Percentiles rank a stretch among this genome's conserved stretches.
Conservation (phyloP, 2,888 invertebrate species). For the Oxycera nigricornis region DNA sequence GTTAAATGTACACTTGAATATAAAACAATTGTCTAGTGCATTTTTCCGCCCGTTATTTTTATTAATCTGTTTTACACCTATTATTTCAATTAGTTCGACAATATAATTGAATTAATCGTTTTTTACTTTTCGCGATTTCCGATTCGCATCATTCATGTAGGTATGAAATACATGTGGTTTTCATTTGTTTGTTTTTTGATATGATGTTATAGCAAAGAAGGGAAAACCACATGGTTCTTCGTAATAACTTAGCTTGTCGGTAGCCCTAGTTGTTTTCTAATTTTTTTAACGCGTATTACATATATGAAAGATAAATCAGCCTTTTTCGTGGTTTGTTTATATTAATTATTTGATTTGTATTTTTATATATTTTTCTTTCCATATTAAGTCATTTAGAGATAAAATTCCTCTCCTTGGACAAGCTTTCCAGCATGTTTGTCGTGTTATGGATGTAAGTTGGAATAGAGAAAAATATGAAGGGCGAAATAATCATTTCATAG, state of each 20-base stretch:
- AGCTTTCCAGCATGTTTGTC: constrained; percentile 22
- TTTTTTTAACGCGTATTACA: neutral
- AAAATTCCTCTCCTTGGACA: constrained; percentile 30
- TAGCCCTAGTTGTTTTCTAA: constrained; percentile 1
- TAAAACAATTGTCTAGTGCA: constrained; percentile 38
- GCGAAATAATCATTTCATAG: too few species aligned
- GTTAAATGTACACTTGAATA: constrained; percentile 31
- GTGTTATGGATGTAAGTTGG: constrained; percentile 32
- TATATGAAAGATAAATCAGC: constrained; percentile 44
- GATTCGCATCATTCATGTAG: neutral
- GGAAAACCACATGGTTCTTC: constrained; percentile 8
- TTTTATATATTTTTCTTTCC: constrained; percentile 35
- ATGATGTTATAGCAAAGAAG: constrained; percentile 11
- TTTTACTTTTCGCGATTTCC: constrained; percentile 3
- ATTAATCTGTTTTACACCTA: neutral
- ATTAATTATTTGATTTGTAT: constrained; percentile 40
- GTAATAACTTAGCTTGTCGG: constrained; percentile 14
- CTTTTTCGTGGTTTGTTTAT: constrained; percentile 42
- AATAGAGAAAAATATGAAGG: too few species aligned
- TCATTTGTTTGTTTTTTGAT: constrained; percentile 20
- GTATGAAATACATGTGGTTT: neutral
- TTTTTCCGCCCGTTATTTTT: constrained; percentile 21
- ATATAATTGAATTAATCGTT: neutral
- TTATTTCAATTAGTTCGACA: neutral
- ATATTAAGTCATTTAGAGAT: constrained; percentile 43